Evolutionary conservation across 2,797 vertebrate species (phyloP), one percentile per base, ranked within the genome.

Genomic region (Rhinophrynus dorsalis): DNA sequence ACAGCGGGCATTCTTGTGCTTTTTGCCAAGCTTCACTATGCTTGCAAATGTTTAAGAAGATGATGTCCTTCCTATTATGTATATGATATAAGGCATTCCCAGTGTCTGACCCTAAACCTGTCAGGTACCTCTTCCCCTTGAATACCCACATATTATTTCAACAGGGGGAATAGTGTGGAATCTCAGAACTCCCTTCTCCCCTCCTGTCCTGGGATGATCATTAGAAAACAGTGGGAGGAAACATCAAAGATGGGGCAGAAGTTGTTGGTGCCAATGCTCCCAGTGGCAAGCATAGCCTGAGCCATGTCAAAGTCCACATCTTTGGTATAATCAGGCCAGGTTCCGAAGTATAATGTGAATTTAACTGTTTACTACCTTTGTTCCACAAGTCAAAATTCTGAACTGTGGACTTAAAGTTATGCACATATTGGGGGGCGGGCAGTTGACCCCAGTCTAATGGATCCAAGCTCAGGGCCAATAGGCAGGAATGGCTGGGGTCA

Each of bases 1-100:
- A 68, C 97, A 99, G 78, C 97, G 95, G 17, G 93, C 92, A 87
- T 99, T 96, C 88, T 99, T 99, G 92, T 99, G 97, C 88, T 98
- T 98, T n/a, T 86, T 98, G 95, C 97, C 97, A 99, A 92, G 98
- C 97, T 75, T 99, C 98, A 73, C 97, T 96, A 64, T 99, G 97
- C 81, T 95, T 99, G 92, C 97, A 99, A 83, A 96, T 99, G 87
- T 96, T 98, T 86, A 99, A 91, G 81, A 99, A 94, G 81, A 98
- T 88, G 82, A 98, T 94, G 58, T 99, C 97, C 91, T 98, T 96
- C 15, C 93, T 95, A 78, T 99, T 99, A 81, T 99, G 96, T 78
- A 99, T 95, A 78, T 99, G 97, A 82, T 99, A 95, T 87, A 99
- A 92, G 91, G 96, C 97, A 90, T 98, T 98, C 92, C 97, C 91